These are phyloP conservation scores for Siniperca chuatsi DNA, from an alignment of 2,113 vertebrate species.

Conservation along the genomic window DNA sequence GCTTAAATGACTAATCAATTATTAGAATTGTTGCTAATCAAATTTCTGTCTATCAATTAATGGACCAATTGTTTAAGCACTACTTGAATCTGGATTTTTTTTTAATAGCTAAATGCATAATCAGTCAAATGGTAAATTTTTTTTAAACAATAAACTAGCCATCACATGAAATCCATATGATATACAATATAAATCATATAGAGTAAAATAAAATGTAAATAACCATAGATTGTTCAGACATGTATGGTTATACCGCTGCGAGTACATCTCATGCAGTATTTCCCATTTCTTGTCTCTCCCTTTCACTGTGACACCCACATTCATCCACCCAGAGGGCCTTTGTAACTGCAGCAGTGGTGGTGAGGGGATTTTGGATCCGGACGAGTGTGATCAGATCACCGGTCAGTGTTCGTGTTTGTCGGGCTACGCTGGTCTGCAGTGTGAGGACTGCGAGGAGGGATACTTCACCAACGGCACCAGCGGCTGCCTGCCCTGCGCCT, in stretches of 20 bases:
- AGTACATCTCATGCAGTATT: background rate
- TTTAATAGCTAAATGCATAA: background rate
- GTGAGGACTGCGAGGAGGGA: constrained; percentile 84
- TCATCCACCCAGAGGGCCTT: constrained; percentile 49
- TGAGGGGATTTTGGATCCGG: constrained; percentile 78
- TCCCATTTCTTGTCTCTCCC: background rate
- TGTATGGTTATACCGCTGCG: background rate
- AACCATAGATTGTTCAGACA: background rate
- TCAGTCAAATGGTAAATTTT: background rate
- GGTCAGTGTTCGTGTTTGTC: constrained; percentile 84
- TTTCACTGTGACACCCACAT: background rate
- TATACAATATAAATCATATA: background rate
- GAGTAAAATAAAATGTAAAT: background rate
- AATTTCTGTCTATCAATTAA: too few relatives aligned
- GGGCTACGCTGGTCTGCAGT: constrained; percentile 83
- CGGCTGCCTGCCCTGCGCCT: constrained; percentile 83
- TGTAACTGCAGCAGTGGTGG: constrained; percentile 83
- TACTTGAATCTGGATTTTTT: background rate
- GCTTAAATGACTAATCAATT: too few relatives aligned
- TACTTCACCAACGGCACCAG: constrained; percentile 84
- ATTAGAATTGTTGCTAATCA: too few relatives aligned
- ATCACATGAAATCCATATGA: too few relatives aligned
- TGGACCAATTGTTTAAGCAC: background rate
- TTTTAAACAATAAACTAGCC: too few relatives aligned
- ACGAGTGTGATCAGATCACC: constrained; percentile 78